Base-by-base conservation (phyloP, 2,797 vertebrate species). In the Molossus alvarezi region DNA sequence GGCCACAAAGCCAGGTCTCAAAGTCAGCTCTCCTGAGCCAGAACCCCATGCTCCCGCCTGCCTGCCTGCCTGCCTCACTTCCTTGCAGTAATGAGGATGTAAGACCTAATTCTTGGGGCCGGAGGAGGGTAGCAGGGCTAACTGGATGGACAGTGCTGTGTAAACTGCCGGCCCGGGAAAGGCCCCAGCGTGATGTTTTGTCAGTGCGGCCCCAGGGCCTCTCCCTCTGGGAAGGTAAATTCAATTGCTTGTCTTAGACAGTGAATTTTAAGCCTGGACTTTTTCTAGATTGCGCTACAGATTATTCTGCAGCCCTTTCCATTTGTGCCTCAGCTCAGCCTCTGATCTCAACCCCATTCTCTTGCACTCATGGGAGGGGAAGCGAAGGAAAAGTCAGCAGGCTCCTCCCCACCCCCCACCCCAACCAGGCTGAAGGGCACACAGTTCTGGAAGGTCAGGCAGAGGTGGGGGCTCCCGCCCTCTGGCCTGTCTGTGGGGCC, bases 1-100 rank as follows among this genome's bases (percentile, higher is more conserved):
- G 23, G 88, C 84, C 79, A 88, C 67, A 77, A 94, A 92, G 48
- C 72, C 33, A n/a, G 53, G 13, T 83, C 64, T 86, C 53, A 29
- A 27, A 76, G 65, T 48, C 18, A 48, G 57, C n/a, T 76, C 53
- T 57, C 14, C 58, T 71, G 25, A 71, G 72, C 23, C 29, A 8
- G 48, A 48, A 14, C 5, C 14, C 53, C 33, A 23, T 18, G 1
- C 33, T 75, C 48, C 23, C 73, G 67, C 84, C 81, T 37, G 37
- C 55, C 71, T 84, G 37, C 33, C 65, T 67, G 53, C 60, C 60
- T 83, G 37, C 33, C 80, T 4, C 23, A 4, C 25, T 10, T 41
- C 60, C 82, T 37, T 65, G 65, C 1, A 21, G 27, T n/a, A 14
- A 58, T 29, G 64, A 83, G 33, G 29, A 7, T 57, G 0, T 58